phyloP scores from a whole-genome alignment of 2,113 vertebrate genomes.

The Toxostoma redivivum region DNA sequence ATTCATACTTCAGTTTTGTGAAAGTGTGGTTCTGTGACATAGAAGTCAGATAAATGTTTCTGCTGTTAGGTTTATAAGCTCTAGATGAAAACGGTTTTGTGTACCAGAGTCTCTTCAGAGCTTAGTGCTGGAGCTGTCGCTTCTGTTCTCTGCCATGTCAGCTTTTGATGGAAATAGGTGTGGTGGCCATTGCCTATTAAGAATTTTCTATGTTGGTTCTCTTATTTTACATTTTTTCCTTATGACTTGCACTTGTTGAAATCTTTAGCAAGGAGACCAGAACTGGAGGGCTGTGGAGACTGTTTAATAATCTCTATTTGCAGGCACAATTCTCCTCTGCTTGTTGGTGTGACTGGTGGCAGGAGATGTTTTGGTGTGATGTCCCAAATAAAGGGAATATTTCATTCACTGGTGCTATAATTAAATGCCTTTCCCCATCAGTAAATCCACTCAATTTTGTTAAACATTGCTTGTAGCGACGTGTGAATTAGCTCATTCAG shows the following conservation, averaged over 20 bases:
- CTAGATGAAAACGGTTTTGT: background rate
- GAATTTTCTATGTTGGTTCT: background rate
- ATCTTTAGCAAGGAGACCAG: background rate
- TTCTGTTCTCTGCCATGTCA: background rate
- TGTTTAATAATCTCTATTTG: background rate
- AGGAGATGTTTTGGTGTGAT: background rate
- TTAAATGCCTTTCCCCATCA: background rate
- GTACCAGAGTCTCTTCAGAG: background rate
- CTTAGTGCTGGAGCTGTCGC: background rate
- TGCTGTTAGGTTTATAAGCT: background rate
- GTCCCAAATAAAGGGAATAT: background rate
- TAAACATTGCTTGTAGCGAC: background rate
- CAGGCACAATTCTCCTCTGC: background rate
- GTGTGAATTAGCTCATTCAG: background rate
- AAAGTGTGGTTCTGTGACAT: background rate
- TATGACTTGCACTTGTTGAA: background rate
- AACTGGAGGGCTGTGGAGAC: background rate
- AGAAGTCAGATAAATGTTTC: background rate
- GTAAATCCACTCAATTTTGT: background rate
- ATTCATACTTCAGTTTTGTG: background rate
- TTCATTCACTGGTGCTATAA: background rate
- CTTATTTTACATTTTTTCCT: background rate
- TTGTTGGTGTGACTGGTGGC: background rate
- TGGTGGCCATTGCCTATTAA: background rate
- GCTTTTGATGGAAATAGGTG: background rate